A percentile compares a stretch with the other conserved stretches of the same genome.
Evolutionary conservation across 2,797 vertebrate species (phyloP).

Genomic region (Kryptopterus vitreolus): DNA sequence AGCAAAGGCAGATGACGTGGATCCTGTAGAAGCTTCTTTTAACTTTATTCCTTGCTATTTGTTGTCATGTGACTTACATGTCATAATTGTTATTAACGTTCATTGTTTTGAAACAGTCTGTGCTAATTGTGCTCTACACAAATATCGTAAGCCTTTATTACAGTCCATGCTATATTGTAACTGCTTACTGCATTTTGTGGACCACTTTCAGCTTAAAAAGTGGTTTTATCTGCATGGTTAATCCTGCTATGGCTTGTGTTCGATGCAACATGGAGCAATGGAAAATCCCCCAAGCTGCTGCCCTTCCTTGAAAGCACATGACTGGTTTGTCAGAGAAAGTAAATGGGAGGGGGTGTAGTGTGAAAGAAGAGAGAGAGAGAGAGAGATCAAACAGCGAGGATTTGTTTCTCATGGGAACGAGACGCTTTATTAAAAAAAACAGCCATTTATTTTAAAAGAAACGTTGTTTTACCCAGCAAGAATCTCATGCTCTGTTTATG

Average conservation of each 20-base stretch:
- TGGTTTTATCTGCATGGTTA: conserved; percentile 39
- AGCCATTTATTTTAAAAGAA: no score
- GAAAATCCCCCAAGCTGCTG: conserved; percentile 54
- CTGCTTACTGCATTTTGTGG: conserved; percentile 33
- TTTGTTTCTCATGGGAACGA: conserved; percentile 20
- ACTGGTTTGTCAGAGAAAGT: conserved; percentile 39
- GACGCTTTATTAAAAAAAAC: conserved; percentile 1
- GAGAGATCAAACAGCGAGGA: background rate
- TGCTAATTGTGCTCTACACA: background rate
- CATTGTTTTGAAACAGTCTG: background rate
- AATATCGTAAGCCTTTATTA: background rate
- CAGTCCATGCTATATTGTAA: background rate
- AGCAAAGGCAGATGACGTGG: conserved; percentile 19
- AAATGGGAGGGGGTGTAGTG: conserved; percentile 10
- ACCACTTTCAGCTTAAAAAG: conserved; percentile 15
- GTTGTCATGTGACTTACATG: conserved; percentile 6
- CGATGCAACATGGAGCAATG: conserved; percentile 33
- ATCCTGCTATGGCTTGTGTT: conserved; percentile 36
- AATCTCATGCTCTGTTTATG: background rate
- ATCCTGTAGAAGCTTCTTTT: conserved; percentile 42
- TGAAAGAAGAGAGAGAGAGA: background rate
- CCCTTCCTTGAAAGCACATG: conserved; percentile 40
- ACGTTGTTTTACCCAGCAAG: background rate
- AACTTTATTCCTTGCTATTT: conserved; percentile 19
- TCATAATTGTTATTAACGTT: no score